These are phyloP conservation scores for Sitophilus oryzae DNA, from an alignment of 1,140 invertebrate genomes.

Conservation along the genomic window DNA sequence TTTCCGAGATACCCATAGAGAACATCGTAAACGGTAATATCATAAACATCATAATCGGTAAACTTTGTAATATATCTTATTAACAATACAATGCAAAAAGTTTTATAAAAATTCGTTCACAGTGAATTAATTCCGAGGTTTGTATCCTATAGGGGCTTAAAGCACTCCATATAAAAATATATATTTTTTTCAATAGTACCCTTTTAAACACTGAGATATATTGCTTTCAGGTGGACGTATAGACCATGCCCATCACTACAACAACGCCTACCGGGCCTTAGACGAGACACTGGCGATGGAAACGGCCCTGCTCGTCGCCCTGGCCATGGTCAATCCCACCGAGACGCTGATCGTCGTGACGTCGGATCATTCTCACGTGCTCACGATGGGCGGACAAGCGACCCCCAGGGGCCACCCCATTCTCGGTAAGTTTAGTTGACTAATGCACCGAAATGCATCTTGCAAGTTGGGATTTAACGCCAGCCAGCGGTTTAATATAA, in stretches of 20 bases:
- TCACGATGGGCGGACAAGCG: constrained; percentile 67
- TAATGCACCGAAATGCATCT: background rate
- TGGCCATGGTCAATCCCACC: constrained; percentile 59
- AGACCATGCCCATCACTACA: constrained; percentile 79
- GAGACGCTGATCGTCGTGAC: constrained; percentile 76
- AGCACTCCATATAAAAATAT: no score
- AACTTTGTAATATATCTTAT: no score
- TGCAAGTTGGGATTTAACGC: background rate
- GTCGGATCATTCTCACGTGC: constrained; percentile 75
- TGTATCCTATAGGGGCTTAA: no score
- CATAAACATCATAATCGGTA: no score
- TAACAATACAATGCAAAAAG: no score
- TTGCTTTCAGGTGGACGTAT: constrained; percentile 71
- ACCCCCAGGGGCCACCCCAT: constrained; percentile 58
- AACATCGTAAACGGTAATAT: no score
- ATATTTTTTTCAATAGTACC: no score
- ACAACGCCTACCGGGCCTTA: constrained; percentile 67
- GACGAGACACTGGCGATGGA: constrained; percentile 75
- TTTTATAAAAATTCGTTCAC: no score
- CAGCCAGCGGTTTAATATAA: background rate
- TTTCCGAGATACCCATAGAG: no score
- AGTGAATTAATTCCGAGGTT: no score
- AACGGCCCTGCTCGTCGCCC: constrained; percentile 61
- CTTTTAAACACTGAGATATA: no score
- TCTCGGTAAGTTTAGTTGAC: constrained; percentile 46